These are phyloP conservation scores for Gnathonemus echidnorhynchus DNA, from an alignment of 2,113 vertebrate species.

Conservation along the genomic window DNA sequence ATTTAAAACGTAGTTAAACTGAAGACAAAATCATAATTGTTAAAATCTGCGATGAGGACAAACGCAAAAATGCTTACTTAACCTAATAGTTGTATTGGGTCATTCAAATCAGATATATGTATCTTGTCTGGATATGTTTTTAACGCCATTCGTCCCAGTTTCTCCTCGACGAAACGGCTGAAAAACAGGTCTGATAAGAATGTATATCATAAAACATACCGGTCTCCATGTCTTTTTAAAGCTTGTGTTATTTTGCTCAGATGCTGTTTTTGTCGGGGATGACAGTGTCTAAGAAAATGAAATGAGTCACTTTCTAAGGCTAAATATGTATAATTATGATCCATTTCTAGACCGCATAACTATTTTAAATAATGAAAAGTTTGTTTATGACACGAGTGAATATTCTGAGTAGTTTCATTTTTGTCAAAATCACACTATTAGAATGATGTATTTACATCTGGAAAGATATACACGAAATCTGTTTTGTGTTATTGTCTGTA, in stretches of 20 bases:
- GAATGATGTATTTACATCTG: background rate
- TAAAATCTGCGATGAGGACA: background rate
- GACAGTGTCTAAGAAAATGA: background rate
- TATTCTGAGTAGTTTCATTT: background rate
- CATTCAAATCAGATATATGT: background rate
- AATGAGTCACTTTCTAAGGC: background rate
- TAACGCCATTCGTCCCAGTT: background rate
- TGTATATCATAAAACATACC: background rate
- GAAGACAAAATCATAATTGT: background rate
- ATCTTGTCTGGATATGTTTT: background rate
- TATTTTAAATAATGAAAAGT: background rate
- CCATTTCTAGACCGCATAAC: background rate
- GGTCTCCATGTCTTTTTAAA: background rate
- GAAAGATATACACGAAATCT: background rate
- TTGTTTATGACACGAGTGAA: background rate
- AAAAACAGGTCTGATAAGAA: background rate
- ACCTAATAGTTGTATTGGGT: background rate
- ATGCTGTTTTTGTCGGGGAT: background rate
- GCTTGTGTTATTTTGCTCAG: background rate
- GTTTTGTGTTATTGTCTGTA: background rate
- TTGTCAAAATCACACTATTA: background rate
- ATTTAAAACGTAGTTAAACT: background rate
- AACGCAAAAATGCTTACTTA: background rate
- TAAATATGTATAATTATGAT: background rate
- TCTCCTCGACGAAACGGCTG: background rate